Percentiles rank a stretch among this genome's conserved stretches.
Conservation (phyloP, 2,888 invertebrate genomes). For the Polydrusus pterygomalis region DNA sequence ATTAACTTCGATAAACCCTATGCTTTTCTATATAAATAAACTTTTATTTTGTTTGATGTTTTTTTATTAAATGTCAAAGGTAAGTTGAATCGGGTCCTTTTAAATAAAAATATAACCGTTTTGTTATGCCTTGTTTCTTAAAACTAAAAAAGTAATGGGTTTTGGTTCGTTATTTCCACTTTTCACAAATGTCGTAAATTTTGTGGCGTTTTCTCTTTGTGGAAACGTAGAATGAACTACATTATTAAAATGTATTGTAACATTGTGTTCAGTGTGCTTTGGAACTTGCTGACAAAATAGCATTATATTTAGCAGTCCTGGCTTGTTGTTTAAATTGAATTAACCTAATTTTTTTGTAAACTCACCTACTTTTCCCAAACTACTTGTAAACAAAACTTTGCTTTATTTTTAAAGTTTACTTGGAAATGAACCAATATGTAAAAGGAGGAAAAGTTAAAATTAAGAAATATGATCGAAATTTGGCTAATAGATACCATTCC, state of each 20-base stretch:
- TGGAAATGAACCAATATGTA: no score
- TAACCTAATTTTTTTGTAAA: background rate
- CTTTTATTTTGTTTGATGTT: no score
- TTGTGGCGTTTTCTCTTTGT: background rate
- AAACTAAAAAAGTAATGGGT: background rate
- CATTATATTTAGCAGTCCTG: background rate
- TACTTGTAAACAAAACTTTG: background rate
- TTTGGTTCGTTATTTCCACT: background rate
- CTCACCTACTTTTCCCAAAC: background rate
- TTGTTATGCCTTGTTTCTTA: background rate
- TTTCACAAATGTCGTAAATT: background rate
- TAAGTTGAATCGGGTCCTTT: background rate
- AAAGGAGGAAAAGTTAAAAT: no score
- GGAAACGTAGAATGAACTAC: background rate
- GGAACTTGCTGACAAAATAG: background rate
- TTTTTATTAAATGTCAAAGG: background rate
- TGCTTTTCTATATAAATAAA: no score
- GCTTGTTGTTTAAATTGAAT: background rate
- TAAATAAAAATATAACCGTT: background rate
- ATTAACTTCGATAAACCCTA: no score
- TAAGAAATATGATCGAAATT: no score
- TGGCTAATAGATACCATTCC: no score
- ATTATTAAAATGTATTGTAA: constrained; percentile 4
- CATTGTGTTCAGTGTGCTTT: background rate
- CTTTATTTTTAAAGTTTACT: no score